Evolutionary conservation across 2,797 vertebrate genomes (phyloP), one percentile per base, ranked within the genome.

Genomic region (Cottoperca gobio): DNA sequence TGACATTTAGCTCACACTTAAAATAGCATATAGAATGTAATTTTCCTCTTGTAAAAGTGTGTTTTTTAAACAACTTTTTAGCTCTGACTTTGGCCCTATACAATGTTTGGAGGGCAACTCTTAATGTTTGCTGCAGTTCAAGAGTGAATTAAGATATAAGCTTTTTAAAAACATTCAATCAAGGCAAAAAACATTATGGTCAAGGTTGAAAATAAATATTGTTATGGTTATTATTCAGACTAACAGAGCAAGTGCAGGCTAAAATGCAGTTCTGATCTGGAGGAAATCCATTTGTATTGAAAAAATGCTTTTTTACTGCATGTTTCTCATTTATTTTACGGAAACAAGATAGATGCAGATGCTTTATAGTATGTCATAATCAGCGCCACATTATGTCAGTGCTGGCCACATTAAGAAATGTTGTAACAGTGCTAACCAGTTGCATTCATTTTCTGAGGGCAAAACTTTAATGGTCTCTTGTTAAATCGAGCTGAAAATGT

Each of bases 401-500:
- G 31, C 19, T 48, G 46, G 42, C 49, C 31, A 50, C 28, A 66
- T 73, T 50, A 67, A 46, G 40, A 62, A 24, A 70, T 49, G 24
- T 37, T 70, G 37, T 70, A 65, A 62, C 33, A 42, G 48, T 19
- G 52, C 50, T 55, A 46, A 65, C 40, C 28, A 53, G 76, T 37
- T 46, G 16, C 35, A 57, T 67, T 70, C 21, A 61, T 68, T 73
- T 60, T 55, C 58, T 40, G 35, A 48, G 70, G 39, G 4, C 59
- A 42, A 8, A 45, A 77, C 24, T 24, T 66, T 59, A 43, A 70
- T 75, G 40, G 2, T 35, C 4, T 74, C 54, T 60, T 62, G 62
- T 45, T 64, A 68, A 76, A 78, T 61, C 55, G 46, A 79, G 69
- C 54, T 68, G 45, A 55, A 80, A 68, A 79, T 79, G 3, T 39